Evolutionary conservation across 35 echinoderm and acorn worm genomes (phyloP).

Genomic region (Ptychodera flava): DNA sequence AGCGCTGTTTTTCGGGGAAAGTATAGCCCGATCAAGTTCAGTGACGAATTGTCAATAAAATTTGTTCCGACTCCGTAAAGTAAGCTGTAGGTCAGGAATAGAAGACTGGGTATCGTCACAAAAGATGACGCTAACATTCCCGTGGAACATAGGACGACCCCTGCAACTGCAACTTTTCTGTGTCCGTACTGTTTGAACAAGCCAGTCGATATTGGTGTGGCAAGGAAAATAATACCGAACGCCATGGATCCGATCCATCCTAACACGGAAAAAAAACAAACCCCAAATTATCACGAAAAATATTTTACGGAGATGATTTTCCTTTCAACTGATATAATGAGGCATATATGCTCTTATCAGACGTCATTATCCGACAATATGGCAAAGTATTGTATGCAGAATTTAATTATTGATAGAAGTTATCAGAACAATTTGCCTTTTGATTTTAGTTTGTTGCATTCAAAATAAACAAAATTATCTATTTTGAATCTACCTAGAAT

Average conservation of each 20-base stretch:
- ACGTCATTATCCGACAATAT: no score
- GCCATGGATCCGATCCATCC: slow-evolving; percentile 94
- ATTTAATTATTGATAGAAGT: no score
- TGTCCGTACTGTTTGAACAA: slow-evolving; percentile 97
- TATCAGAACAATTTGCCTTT: no score
- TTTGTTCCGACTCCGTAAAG: slow-evolving; percentile 85
- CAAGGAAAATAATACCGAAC: slow-evolving; percentile 86
- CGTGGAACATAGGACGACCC: slow-evolving; percentile 56
- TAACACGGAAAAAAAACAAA: no score
- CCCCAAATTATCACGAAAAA: no score
- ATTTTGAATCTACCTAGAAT: no score
- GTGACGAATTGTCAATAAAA: slow-evolving; percentile 86
- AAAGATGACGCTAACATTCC: slow-evolving; percentile 72
- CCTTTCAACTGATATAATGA: no score
- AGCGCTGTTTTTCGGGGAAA: slow-evolving; percentile 95
- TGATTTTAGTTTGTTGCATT: no score
- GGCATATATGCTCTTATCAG: no score
- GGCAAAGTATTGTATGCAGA: no score
- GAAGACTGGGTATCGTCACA: slow-evolving; percentile 49
- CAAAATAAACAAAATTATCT: no score
- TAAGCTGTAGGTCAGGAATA: slow-evolving; percentile 90
- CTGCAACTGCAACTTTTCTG: slow-evolving; percentile 57
- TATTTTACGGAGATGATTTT: no score
- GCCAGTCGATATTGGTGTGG: slow-evolving; percentile 83
- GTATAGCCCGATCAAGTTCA: slow-evolving; percentile 77